Base-by-base conservation (phyloP, 2,888 invertebrate species). In the Ditula angustiorana region DNA sequence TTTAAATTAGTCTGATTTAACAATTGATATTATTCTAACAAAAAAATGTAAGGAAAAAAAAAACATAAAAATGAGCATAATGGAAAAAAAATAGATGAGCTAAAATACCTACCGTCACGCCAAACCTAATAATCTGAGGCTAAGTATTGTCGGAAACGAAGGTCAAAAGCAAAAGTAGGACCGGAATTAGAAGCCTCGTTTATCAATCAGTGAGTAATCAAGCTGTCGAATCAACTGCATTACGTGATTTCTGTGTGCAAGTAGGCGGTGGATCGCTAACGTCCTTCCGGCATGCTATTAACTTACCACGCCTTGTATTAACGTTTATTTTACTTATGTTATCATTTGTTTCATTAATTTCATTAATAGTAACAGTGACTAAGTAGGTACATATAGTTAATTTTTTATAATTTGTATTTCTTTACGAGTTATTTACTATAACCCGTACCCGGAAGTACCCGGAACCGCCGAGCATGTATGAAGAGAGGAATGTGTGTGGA, bases 131-230 rank as follows among this genome's bases (percentile, higher is more conserved):
- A 11, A 19, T 21, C 30, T 16, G 30, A 50, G n/a, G 10, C 26
- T 50, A 10, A 24, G 13, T 30, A n/a, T 30, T 30, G 30, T n/a
- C 8, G 16, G n/a, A 0, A 41, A 16, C 26, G 47, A 50, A 50
- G 50, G 50, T 57, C 56, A 56, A 62, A 62, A 62, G 62, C 62
- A 57, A 62, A 62, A 49, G 56, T 56, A 30, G 50, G 61, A 62
- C 13, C 62, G 62, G 62, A 57, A 57, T 56, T 49, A 49, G 61
- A 47, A 56, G 61, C 49, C 63, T 63, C 50, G 30, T 63, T 58
- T 58, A 63, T 63, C 63, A 61, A 61, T 61, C 55, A 53, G 13
- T 53, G 64, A 47, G 64, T 53, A 64, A 64, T 64, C 64, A 64
- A 53, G 50, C 26, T 52, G 58, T 64, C 58, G 53, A 58, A 63